Evolutionary conservation across 2,797 vertebrate genomes (phyloP), one percentile per base, ranked within the genome.

Genomic region (Sebastes reedi): DNA sequence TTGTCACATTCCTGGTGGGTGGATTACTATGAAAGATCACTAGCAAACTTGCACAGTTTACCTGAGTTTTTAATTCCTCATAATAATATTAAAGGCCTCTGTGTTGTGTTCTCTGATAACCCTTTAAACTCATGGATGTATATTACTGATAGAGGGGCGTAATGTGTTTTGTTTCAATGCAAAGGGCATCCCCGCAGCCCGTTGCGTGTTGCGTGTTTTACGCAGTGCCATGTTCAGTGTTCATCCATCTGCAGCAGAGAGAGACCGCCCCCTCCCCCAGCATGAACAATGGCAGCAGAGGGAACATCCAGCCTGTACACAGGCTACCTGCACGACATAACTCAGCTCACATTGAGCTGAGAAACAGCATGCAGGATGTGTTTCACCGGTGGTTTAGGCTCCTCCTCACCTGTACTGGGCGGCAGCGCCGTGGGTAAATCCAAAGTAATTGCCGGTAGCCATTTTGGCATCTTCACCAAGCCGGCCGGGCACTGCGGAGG

Each of bases 381-480:
- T 25, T 4, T 4, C 6, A 8, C 16, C 8, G 5, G 8, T 42
- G 39, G 1, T 42, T 3, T 14, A 18, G 3, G 2, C 0, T 8
- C 24, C 5, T 7, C 4, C 73, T 90, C 92, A 99, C 98, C 98
- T 98, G 93, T 98, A 99, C 91, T 99, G 98, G 81, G 98, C 98
- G 90, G 98, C 97, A 94, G 97, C 98, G 87, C 98, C 98, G 83
- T 98, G 98, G 94, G 97, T 97, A 95, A 99, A 99, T 94, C 98
- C 98, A 96, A 99, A 98, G 95, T 99, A 99, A 96, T 99, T 99
- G 97, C 98, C 97, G 97, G 98, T 99, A 96, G 98, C 98, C 98
- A 99, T 99, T 97, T 99, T 99, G 97, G 98, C 98, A 97, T 99
- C 98, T 97, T 99, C 98, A 96, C 98, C 98, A 91, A 99, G 97